Percentiles rank a stretch among this genome's conserved stretches.
Conservation (phyloP, 2,888 invertebrate species). For the Tipula unca region DNA sequence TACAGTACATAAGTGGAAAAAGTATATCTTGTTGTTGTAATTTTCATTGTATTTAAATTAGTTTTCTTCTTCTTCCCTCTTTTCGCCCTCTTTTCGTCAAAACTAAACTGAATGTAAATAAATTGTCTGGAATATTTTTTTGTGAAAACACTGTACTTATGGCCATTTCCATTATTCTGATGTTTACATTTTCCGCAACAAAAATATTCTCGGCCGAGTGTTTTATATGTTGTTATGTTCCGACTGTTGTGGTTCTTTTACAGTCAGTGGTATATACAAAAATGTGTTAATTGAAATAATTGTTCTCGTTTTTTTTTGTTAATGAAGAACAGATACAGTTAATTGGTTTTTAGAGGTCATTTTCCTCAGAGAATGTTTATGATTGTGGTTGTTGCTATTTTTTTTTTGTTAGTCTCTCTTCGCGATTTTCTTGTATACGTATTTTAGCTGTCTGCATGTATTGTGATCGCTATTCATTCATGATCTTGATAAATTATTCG, state of each 20-base stretch:
- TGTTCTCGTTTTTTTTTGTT: background rate
- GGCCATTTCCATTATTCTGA: background rate
- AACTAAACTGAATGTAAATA: background rate
- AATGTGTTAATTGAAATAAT: background rate
- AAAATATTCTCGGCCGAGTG: background rate
- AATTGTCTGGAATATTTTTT: background rate
- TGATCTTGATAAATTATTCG: background rate
- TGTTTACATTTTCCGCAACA: background rate
- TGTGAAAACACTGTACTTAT: background rate
- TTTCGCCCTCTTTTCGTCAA: background rate
- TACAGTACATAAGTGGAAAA: background rate
- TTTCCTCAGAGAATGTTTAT: background rate
- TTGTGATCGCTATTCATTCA: background rate
- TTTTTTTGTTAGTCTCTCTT: background rate
- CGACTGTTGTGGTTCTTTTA: background rate
- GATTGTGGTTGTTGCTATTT: background rate
- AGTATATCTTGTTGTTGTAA: background rate
- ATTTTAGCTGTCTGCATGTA: background rate
- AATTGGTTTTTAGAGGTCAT: slow-evolving; percentile 4
- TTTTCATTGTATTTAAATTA: background rate
- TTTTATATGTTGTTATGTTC: background rate
- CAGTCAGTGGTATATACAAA: background rate
- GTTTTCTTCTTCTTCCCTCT: background rate
- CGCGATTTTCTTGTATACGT: background rate
- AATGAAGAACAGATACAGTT: background rate